phyloP scores from a whole-genome alignment of 2,113 vertebrate species.

The Electrona antarctica region DNA sequence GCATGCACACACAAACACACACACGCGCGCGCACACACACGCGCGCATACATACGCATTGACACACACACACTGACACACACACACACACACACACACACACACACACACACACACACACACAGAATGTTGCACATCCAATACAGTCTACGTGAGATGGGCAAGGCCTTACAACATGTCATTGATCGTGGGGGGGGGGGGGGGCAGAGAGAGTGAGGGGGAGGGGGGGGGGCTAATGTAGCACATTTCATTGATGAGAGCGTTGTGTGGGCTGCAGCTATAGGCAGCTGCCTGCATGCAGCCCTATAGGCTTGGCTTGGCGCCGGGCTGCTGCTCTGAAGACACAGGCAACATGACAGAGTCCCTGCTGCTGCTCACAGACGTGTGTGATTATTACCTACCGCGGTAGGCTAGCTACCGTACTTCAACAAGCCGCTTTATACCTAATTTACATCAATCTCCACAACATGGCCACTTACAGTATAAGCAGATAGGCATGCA shows the following conservation, averaged over 20 bases:
- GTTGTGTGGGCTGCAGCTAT: conserved; percentile 17
- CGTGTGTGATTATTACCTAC: neutral
- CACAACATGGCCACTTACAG: conserved; percentile 15
- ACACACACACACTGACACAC: neutral
- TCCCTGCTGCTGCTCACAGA: conserved; percentile 41
- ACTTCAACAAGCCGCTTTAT: neutral
- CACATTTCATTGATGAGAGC: conserved; percentile 61
- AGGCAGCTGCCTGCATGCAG: conserved; percentile 29
- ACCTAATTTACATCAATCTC: conserved; percentile 39
- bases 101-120: conserved; percentile 13
- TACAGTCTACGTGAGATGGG: neutral
- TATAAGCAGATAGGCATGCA: conserved; percentile 44
- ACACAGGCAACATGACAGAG: conserved; percentile 46
- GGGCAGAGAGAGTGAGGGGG: too few relatives aligned
- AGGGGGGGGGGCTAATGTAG: conserved; percentile 9
- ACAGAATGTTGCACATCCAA: conserved; percentile 3
- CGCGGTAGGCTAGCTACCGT: neutral
- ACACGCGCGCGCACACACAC: conserved; percentile 1
- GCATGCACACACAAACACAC: too few relatives aligned
- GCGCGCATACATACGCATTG: conserved; percentile 6
- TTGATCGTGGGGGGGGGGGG: conserved; percentile 25
- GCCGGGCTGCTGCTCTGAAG: conserved; percentile 42
- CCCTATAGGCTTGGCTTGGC: conserved; percentile 44
- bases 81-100: conserved; percentile 3
- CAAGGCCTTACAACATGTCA: conserved; percentile 44